phyloP scores from a whole-genome alignment of 1,140 invertebrate genomes.

The Diplogasteroides magnus region DNA sequence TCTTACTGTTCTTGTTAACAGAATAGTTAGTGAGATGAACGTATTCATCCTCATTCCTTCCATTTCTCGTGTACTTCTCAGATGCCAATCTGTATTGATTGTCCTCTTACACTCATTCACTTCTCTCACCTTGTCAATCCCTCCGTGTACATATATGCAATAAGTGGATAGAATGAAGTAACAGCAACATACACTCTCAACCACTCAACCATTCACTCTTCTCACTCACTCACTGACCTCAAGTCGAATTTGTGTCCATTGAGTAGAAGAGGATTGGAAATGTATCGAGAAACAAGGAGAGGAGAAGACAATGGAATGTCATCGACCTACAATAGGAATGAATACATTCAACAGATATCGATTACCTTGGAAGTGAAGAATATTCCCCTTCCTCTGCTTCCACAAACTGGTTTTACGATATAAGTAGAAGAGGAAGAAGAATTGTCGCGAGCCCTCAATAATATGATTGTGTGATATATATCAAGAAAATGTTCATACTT shows the following conservation, averaged over 20 bases:
- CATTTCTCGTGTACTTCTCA: constrained; percentile 1
- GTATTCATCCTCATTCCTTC: constrained; percentile 47
- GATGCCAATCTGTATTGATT: constrained; percentile 12
- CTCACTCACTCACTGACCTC: background rate
- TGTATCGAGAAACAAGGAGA: constrained; percentile 67
- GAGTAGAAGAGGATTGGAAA: constrained; percentile 82
- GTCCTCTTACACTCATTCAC: background rate
- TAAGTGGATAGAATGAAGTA: constrained; percentile 85
- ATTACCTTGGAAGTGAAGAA: constrained; percentile 27
- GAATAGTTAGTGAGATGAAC: constrained; percentile 89
- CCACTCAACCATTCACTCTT: background rate
- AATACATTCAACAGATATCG: background rate
- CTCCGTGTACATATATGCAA: constrained; percentile 87
- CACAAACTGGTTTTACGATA: constrained; percentile 47
- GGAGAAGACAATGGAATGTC: constrained; percentile 35
- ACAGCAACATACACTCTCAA: constrained; percentile 86
- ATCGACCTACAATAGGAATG: constrained; percentile 31
- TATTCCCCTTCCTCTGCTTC: constrained; percentile 47
- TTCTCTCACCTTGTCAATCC: constrained; percentile 72
- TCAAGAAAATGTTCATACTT: constrained; percentile 11
- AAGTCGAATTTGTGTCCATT: constrained; percentile 80
- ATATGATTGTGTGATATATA: background rate
- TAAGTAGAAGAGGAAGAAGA: constrained; percentile 21
- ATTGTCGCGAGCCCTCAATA: background rate
- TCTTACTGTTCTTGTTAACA: constrained; percentile 71